Percentiles rank a stretch among this genome's conserved stretches.
Conservation (phyloP, 23 tunicate genomes). For the Ciona savignyi region DNA sequence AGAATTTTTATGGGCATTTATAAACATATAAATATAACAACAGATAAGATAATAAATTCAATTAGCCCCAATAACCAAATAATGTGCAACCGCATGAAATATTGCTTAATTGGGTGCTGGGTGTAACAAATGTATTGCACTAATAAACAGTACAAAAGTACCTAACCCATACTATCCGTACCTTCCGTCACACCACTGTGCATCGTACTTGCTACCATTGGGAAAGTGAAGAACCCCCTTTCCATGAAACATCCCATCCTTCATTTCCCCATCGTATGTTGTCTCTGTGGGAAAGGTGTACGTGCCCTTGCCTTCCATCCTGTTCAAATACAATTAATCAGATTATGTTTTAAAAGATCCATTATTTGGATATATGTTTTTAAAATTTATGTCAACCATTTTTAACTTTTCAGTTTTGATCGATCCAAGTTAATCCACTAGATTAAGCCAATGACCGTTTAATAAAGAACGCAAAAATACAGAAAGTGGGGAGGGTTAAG, state of each 20-base stretch:
- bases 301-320: constrained; percentile 84
- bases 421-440: too few relatives aligned
- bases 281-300: constrained; percentile 74
- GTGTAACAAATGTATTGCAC: neutral
- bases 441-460: too few relatives aligned
- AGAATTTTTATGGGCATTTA: too few relatives aligned
- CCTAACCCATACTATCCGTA: constrained; percentile 1
- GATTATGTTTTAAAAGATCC: neutral
- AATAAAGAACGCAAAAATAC: too few relatives aligned
- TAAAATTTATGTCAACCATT: too few relatives aligned
- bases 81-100: too few relatives aligned
- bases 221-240: constrained; percentile 77
- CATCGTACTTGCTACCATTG: constrained; percentile 84
- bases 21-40: too few relatives aligned
- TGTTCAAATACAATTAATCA: neutral
- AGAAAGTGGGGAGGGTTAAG: too few relatives aligned
- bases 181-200: constrained; percentile 75
- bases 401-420: too few relatives aligned
- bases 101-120: too few relatives aligned
- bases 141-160: neutral
- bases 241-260: constrained; percentile 92
- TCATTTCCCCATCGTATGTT: constrained; percentile 64
- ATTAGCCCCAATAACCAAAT: too few relatives aligned
- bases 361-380: too few relatives aligned
- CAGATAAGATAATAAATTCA: neutral